Percentiles rank a stretch among this genome's conserved stretches.
Conservation (phyloP, 2,797 vertebrate genomes). For the Falco biarmicus region DNA sequence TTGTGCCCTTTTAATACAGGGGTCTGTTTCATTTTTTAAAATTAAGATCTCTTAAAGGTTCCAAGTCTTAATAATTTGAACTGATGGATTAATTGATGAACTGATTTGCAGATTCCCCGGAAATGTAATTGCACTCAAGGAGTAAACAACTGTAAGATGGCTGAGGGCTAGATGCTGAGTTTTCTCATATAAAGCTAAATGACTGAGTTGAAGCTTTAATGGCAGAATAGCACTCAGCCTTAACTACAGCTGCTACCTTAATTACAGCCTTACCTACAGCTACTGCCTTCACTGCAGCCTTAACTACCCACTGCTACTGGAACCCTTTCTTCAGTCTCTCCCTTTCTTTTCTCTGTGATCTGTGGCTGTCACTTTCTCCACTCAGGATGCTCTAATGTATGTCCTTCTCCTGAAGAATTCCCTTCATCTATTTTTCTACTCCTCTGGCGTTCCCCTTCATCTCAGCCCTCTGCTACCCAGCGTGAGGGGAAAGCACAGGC, state of each 20-base stretch:
- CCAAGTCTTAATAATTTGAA: not conserved
- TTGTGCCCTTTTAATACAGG: not conserved
- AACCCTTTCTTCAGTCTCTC: not conserved
- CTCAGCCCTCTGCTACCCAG: slow-evolving; percentile 8
- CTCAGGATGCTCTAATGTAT: not conserved
- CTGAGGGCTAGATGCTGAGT: not conserved
- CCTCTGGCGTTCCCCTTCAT: not conserved
- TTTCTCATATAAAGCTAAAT: not conserved
- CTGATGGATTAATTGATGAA: not conserved
- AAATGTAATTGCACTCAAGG: not conserved
- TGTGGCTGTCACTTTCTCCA: not conserved
- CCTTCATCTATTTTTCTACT: not conserved
- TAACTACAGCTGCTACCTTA: not conserved
- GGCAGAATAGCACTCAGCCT: not conserved
- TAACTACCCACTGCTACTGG: not conserved
- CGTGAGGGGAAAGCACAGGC: not conserved
- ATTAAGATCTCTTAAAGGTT: not conserved
- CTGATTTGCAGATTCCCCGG: not conserved
- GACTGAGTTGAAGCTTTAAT: not conserved
- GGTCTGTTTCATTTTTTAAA: not conserved
- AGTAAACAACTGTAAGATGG: not conserved
- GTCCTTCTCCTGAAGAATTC: not conserved
- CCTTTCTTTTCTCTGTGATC: not conserved
- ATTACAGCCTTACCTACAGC: not conserved
- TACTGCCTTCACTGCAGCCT: not conserved